Evolutionary conservation across 2,113 vertebrate genomes (phyloP), one percentile per base, ranked within the genome.

Genomic region (Isichthys henryi): DNA sequence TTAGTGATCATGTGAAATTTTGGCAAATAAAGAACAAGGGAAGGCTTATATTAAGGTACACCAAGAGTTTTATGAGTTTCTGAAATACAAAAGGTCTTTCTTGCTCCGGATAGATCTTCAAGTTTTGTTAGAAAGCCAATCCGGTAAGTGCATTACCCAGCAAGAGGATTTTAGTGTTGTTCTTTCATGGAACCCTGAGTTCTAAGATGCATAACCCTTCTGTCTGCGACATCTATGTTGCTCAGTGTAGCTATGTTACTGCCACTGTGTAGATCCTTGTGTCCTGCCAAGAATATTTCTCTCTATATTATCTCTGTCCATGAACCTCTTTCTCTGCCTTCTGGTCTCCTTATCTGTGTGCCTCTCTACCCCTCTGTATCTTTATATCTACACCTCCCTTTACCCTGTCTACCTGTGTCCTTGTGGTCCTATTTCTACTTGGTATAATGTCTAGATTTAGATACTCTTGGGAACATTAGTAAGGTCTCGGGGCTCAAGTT

Each of bases 401-500:
- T 87, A 4, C 35, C 86, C 45, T 58, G 27, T 21, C 86, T 56
- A 8, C 52, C 31, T 35, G 45, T 35, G 27, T 58, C 50, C 50
- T 6, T 23, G 19, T n/a, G 52, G 35, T 39, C 56, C 56, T 58
- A 43, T 46, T 45, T 46, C 52, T 88, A 11, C 27, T 27, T 66
- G 23, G 23, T 62, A n/a, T 62, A 62, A 62, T n/a, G 23, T 62
- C 45, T 66, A 45, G 52, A 62, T 21, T 46, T 62, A 23, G 56
- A 31, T 82, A 2, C 39, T 19, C 46, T 84, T 85, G 35, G 56
- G 52, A 89, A 89, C 88, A 66, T 86, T 89, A 86, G 52, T 84
- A 77, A 58, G 88, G 43, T 58, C 50, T 43, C 21, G 9, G 10
- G 56, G 45, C 83, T 39, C 82, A 13, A 31, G 50, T 89, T 50